Evolutionary conservation across 2,797 vertebrate genomes (phyloP), one percentile per base, ranked within the genome.

Genomic region (Erethizon dorsatum): DNA sequence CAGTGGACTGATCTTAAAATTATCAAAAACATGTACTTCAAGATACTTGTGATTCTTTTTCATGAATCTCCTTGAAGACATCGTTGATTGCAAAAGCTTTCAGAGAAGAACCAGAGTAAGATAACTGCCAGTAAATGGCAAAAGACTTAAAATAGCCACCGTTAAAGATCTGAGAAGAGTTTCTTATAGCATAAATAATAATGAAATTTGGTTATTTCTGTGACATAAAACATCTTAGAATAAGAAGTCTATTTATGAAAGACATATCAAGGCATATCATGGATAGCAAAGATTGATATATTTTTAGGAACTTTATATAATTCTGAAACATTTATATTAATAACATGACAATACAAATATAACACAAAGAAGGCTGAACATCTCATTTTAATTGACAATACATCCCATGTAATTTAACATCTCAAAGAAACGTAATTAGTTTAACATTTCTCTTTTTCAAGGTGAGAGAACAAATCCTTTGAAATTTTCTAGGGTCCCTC

Each of bases 131-230:
- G 17, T 22, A 50, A 94, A 71, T 90, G 86, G 80, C 52, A 45
- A 78, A 94, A 80, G 20, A 90, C 50, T 93, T 85, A 52, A 89
- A 89, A 91, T 28, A 88, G 26, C 69, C 82, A 73, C 61, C 61
- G 83, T 63, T 90, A 92, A 88, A 28, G 83, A 69, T 31, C 50
- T 47, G 47, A 73, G 7, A 45, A 56, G 61, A 94, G 69, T 84
- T 94, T 94, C n/a, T 90, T 75, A 41, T 0, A n/a, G 69, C 59
- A 67, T 65, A 90, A 75, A 47, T 93, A 56, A 80, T 65, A 84
- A 87, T 47, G 52, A 94, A 84, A 95, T 80, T 80, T 85, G 71
- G n/a, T 95, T 91, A 73, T 91, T 96, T 92, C 69, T 97, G n/a
- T 67, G 57, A 78, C 24, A 84, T n/a, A 88, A 33, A 71, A 73